phyloP scores from a whole-genome alignment of 2,888 invertebrate genomes.

The Cataglyphis altisquamis region DNA sequence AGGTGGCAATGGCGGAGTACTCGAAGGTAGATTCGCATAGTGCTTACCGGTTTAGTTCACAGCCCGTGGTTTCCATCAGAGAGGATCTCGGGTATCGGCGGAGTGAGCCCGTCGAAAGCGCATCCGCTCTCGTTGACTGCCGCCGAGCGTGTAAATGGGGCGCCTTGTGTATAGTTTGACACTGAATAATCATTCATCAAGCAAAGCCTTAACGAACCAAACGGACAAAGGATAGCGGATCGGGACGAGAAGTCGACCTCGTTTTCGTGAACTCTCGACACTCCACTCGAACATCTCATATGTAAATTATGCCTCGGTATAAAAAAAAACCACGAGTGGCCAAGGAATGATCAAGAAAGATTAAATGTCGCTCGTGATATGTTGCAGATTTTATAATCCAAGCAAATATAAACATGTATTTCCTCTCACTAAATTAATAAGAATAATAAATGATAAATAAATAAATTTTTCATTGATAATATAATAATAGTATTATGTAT shows the following conservation, averaged over 20 bases:
- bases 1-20: constrained; percentile 7
- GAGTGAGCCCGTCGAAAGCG: constrained; percentile 65
- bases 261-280: constrained; percentile 52
- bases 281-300: not conserved
- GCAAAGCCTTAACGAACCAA: constrained; percentile 68
- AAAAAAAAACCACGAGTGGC: constrained; percentile 39
- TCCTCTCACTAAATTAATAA: not conserved
- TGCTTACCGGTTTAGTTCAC: constrained; percentile 66
- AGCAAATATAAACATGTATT: not conserved
- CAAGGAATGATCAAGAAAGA: not conserved
- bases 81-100: constrained; percentile 50
- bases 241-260: constrained; percentile 56
- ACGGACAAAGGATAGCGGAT: constrained; percentile 63
- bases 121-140: constrained; percentile 57
- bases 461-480: not conserved
- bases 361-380: not conserved
- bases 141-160: constrained; percentile 66
- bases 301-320: constrained; percentile 14
- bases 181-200: constrained; percentile 74
- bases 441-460: too few relatives aligned
- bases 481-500: not conserved
- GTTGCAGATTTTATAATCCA: not conserved
- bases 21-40: constrained; percentile 45
- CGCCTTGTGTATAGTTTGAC: constrained; percentile 67
- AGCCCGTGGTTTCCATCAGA: constrained; percentile 59